Evolutionary conservation across 1,140 invertebrate species (phyloP), one percentile per base, ranked within the genome.

Genomic region (Panagrolaimus sp.): DNA sequence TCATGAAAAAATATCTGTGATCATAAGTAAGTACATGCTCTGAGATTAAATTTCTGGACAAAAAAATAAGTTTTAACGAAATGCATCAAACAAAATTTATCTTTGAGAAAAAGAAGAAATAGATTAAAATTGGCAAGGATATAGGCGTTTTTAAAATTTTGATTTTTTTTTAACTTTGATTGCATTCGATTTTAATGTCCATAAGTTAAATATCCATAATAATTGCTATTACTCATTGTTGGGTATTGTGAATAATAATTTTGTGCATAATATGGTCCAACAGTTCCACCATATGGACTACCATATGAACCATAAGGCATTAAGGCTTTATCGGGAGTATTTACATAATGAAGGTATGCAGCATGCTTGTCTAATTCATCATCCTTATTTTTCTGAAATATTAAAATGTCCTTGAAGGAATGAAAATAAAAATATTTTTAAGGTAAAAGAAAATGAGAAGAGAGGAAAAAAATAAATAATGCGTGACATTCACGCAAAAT

Each of bases 1-100:
- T n/a, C n/a, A n/a, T 20, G n/a, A 57, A 57, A 57, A 20, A 57
- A 27, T 57, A 57, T 57, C 51, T 57, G 51, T 25, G 51, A 57
- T 57, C 27, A 27, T 27, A 57, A 27, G 51, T 25, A 16, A 27
- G 48, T 51, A 25, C 9, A 25, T 57, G 51, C 27, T 57, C 20
- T 27, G 51, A 57, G 9, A 27, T 57, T 25, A 16, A 57, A 11
- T 11, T 3, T 27, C 11, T 25, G 20, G 27, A 23, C 51, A 27
- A 57, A 20, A 57, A 57, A 25, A n/a, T n/a, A n/a, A 57, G 20
- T 57, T 20, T 57, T 16, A 27, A 20, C 20, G 20, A 27, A 57
- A 27, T 11, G 51, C 27, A 57, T 25, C 16, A 51, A 57, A 27
- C n/a, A 57, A 20, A 57, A 20, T 57, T 57, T 57, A 25, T 57